Evolutionary conservation across 2,113 vertebrate genomes (phyloP).

Genomic region (Gnathonemus longibarbis): DNA sequence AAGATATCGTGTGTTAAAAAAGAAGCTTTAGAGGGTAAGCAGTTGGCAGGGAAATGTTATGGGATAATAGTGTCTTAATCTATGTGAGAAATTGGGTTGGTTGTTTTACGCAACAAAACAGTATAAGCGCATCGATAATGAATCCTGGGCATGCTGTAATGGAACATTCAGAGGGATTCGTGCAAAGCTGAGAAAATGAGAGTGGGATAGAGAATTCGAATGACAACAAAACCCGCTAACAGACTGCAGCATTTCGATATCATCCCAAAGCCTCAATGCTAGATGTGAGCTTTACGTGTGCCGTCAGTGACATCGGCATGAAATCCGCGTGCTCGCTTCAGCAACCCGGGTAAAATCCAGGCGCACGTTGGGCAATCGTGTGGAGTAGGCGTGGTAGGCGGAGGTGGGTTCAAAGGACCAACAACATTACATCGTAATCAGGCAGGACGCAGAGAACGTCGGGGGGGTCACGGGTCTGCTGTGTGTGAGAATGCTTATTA

Average conservation of each 20-base stretch:
- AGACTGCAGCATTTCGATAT: neutral
- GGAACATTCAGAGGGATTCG: neutral
- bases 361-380: neutral
- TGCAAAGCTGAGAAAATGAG: neutral
- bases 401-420: neutral
- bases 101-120: neutral
- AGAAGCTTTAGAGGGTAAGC: neutral
- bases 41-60: neutral
- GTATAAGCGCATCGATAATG: neutral
- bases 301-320: neutral
- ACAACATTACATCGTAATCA: neutral
- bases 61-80: neutral
- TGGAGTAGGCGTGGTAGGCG: neutral
- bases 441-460: neutral
- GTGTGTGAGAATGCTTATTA: neutral
- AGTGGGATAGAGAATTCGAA: neutral
- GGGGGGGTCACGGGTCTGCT: neutral
- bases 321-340: neutral
- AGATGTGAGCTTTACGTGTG: neutral
- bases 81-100: neutral
- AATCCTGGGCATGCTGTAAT: neutral
- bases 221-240: neutral
- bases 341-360: neutral
- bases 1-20: neutral
- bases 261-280: neutral